Evolutionary conservation across 2,888 invertebrate species (phyloP), one percentile per base, ranked within the genome.

Genomic region (Aricia artaxerxes): DNA sequence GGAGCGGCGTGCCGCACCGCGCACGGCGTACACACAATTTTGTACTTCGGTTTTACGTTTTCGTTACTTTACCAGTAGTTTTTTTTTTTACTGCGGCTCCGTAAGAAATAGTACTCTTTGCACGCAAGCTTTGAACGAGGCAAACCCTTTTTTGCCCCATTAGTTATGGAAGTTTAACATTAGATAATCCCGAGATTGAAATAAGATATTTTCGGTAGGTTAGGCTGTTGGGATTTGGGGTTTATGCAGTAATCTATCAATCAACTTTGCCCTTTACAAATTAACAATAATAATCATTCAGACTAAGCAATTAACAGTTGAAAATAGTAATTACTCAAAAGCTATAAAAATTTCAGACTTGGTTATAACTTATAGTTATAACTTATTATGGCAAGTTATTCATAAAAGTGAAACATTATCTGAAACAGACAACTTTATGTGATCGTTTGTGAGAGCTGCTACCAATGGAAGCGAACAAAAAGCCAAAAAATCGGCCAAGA

Each of bases 321-420:
- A 61, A 61, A n/a, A 61, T 61, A 61, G 9, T 24, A 61, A 61
- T 24, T 61, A 31, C 24, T 9, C 16, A 3, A 24, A 61, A 31
- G 64, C 31, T 31, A 31, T 64, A 64, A 64, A 64, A 64, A 31
- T 31, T 61, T 61, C 24, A 61, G 61, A 61, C 57, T n/a, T 24
- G 31, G 61, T 64, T 64, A 64, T 31, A 64, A 24, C 0, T 64
- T 31, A 64, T 64, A 11, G 64, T 64, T 64, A 64, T 31, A 64
- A 24, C 0, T 64, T 31, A 64, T 64, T 24, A 11, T 31, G 64
- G 9, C 64, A 31, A 64, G 64, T 69, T 69, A 35, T 5, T 38
- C 69, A 69, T 69, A 69, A 69, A 35, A 69, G 13, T 69, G 13
- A 69, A 69, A 69, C 69, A 69, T 69, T 57, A 69, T 69, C 69